Evolutionary conservation across 2,888 invertebrate species (phyloP).

Genomic region (Clistopyga incitator): DNA sequence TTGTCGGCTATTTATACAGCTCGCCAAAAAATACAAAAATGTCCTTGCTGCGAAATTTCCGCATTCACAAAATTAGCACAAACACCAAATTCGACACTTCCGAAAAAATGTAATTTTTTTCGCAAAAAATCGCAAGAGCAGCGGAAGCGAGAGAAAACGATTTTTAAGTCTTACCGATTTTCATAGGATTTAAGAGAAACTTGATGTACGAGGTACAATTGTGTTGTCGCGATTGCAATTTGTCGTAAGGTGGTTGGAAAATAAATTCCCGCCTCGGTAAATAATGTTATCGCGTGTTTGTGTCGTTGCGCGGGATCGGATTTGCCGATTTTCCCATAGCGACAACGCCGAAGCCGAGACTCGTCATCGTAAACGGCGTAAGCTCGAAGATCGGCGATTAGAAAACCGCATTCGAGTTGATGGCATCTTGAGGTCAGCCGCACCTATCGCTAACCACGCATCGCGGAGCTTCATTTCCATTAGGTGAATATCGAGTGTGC

Average conservation of each 20-base stretch:
- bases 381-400: slow-evolving; percentile 46
- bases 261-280: slow-evolving; percentile 13
- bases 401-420: slow-evolving; percentile 53
- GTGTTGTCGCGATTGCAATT: neutral
- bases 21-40: too few relatives aligned
- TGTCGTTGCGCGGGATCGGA: neutral
- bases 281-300: slow-evolving; percentile 4
- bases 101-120: too few relatives aligned
- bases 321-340: slow-evolving; percentile 41
- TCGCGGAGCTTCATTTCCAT: slow-evolving; percentile 56
- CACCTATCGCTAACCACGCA: slow-evolving; percentile 58
- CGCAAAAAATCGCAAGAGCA: too few relatives aligned
- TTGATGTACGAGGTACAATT: neutral
- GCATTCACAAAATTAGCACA: too few relatives aligned
- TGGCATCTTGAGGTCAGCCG: slow-evolving; percentile 68
- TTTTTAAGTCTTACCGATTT: neutral
- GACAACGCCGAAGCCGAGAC: neutral
- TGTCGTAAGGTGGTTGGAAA: neutral
- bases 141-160: neutral
- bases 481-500: slow-evolving; percentile 45
- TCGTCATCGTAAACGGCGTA: neutral
- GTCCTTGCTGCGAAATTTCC: too few relatives aligned
- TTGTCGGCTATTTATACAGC: too few relatives aligned
- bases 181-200: neutral
- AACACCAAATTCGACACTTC: too few relatives aligned